A percentile compares a stretch with the other conserved stretches of the same genome.
Conservation (phyloP, 2,888 invertebrate genomes). For the Malacosoma neustria region DNA sequence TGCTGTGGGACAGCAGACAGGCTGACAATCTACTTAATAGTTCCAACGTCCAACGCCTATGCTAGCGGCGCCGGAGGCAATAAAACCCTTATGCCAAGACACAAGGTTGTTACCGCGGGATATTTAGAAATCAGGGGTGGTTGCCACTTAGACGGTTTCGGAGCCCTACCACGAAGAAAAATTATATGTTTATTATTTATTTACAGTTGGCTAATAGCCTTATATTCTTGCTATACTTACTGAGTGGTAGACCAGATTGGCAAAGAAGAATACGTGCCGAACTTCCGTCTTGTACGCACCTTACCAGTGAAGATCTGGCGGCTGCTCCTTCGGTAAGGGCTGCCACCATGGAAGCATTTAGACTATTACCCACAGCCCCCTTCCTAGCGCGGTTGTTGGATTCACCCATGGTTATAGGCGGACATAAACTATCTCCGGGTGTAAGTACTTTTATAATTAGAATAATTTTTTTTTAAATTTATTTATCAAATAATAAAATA, state of each 20-base stretch:
- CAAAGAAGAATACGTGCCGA: slow-evolving; percentile 81
- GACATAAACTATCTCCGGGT: slow-evolving; percentile 81
- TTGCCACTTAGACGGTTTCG: no score
- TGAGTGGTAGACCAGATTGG: slow-evolving; percentile 80
- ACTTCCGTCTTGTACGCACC: slow-evolving; percentile 72
- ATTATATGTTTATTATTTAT: slow-evolving; percentile 6
- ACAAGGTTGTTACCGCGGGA: no score
- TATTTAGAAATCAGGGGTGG: no score
- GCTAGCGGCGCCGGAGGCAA: no score
- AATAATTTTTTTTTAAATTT: no score
- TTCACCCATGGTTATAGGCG: slow-evolving; percentile 80
- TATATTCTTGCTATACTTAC: slow-evolving; percentile 83
- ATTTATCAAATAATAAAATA: no score
- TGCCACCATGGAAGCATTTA: slow-evolving; percentile 84
- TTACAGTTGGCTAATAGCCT: slow-evolving; percentile 85
- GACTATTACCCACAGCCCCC: slow-evolving; percentile 84
- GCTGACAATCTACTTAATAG: no score
- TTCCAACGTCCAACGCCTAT: no score
- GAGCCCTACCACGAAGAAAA: no score
- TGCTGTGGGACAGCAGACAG: no score
- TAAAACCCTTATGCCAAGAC: no score
- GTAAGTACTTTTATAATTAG: slow-evolving; percentile 72
- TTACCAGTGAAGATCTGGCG: slow-evolving; percentile 74
- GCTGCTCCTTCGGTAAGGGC: slow-evolving; percentile 85
- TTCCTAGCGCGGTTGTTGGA: slow-evolving; percentile 86